Base-by-base conservation (phyloP, 2,888 invertebrate genomes). In the Cephus nigrinus region DNA sequence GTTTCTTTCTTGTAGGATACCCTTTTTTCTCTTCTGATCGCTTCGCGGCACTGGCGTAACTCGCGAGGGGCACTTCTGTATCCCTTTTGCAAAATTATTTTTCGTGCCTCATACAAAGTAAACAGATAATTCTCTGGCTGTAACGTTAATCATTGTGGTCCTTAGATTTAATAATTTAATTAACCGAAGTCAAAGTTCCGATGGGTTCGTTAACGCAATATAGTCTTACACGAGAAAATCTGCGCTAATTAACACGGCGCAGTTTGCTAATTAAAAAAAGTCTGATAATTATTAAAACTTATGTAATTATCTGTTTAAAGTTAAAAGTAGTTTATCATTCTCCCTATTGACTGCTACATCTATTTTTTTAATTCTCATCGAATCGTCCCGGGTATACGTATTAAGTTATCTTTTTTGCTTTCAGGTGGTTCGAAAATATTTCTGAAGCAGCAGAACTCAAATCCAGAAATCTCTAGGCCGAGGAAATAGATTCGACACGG, bases 11-110 rank as follows among this genome's bases (percentile, higher is more conserved):
- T 80, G 80, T 80, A 81, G 83, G 83, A 84, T 81, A 78, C 75
- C 77, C 76, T 77, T 83, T 79, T 80, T 82, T 80, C 80, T 83
- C 80, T 82, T 85, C 83, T 80, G 84, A 84, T 84, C 87, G 82
- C 83, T 81, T 80, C 81, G 84, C 83, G 75, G 82, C 87, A 86
- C 81, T 84, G 86, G 85, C 86, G 84, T 83, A 82, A 82, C 82
- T 75, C 79, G 69, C 76, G 77, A 78, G 83, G 87, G 82, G 72
- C 82, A 76, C 55, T 23, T 5, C 55, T 23, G 75, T 75, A 11
- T n/a, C 69, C 3, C 33, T 74, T 55, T 74, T 31, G 69, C 76
- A 69, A 80, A 75, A 81, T 76, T 78, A 78, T 30, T 34, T 77
- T 74, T 77, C 32, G 9, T 55, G 55, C 55, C 55, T 55, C 23